A percentile compares a stretch with the other conserved stretches of the same genome.
Evolutionary conservation across 2,113 vertebrate genomes (phyloP).

Genomic region (Thalassarche chlororhynchos): DNA sequence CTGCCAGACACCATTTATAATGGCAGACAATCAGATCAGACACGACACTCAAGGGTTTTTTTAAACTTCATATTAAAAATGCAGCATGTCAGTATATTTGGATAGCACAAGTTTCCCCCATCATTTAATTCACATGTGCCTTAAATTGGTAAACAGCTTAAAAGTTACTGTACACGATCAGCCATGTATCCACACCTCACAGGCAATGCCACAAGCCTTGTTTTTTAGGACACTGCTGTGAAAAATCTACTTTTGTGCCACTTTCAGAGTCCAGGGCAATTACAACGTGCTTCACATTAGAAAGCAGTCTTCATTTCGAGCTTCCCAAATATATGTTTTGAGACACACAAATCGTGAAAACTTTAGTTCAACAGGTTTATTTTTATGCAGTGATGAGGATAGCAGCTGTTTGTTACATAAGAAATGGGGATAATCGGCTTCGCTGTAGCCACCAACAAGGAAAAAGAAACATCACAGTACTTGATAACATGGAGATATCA

Average conservation of each 20-base stretch:
- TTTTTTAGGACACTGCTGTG: background rate
- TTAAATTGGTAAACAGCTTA: background rate
- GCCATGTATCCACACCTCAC: fast-evolving
- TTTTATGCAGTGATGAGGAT: background rate
- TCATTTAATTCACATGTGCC: background rate
- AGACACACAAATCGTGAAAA: background rate
- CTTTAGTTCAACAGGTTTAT: background rate
- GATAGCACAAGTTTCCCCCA: background rate
- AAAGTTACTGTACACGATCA: fast-evolving
- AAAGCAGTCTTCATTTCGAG: background rate
- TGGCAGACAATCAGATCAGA: conserved; percentile 59
- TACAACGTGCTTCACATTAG: background rate
- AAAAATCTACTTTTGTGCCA: background rate
- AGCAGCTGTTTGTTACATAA: background rate
- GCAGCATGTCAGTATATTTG: background rate
- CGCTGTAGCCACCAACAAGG: background rate
- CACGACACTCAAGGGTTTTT: conserved; percentile 27
- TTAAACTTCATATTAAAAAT: conserved; percentile 46
- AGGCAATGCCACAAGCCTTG: background rate
- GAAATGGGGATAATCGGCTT: background rate
- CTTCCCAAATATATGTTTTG: background rate
- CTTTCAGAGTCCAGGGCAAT: background rate
- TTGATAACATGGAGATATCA: background rate
- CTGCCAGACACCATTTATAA: conserved; percentile 58
- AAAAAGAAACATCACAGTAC: background rate